Conservation (phyloP, 2,113 vertebrate genomes). For the Dendropsophus ebraccatus region DNA sequence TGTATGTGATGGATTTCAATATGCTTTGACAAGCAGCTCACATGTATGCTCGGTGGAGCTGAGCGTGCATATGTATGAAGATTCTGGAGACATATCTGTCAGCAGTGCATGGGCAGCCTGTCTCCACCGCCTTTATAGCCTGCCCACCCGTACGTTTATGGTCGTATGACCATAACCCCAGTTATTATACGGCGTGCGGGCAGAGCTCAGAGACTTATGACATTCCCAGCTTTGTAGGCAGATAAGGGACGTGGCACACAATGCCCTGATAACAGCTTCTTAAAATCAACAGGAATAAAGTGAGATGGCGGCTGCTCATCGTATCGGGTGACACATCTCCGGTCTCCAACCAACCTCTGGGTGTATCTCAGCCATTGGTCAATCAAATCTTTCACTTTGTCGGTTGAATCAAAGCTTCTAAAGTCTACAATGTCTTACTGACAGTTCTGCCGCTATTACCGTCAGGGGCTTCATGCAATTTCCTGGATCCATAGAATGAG, state of each 20-base stretch:
- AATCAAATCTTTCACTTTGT: conserved; percentile 38
- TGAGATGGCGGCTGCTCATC: background rate
- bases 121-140: too few species aligned
- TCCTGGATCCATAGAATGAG: background rate
- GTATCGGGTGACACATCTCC: conserved; percentile 22
- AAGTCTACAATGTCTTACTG: conserved; percentile 17
- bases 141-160: too few species aligned
- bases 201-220: too few species aligned
- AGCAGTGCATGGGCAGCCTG: too few species aligned
- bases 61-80: too few species aligned
- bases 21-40: too few species aligned
- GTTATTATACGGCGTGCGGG: too few species aligned
- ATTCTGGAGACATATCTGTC: too few species aligned
- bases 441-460: background rate
- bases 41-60: too few species aligned
- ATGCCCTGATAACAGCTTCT: background rate
- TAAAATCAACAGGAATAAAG: conserved; percentile 18
- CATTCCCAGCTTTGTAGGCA: conserved; percentile 9
- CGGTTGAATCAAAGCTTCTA: conserved; percentile 26
- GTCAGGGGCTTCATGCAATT: conserved; percentile 7
- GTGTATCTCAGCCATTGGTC: conserved; percentile 29
- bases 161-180: too few species aligned
- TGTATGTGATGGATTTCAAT: too few species aligned
- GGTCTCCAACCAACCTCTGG: conserved; percentile 2
- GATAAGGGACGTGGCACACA: conserved; percentile 19